phyloP scores from a whole-genome alignment of 2,113 vertebrate species.

The Heterocephalus glaber region DNA sequence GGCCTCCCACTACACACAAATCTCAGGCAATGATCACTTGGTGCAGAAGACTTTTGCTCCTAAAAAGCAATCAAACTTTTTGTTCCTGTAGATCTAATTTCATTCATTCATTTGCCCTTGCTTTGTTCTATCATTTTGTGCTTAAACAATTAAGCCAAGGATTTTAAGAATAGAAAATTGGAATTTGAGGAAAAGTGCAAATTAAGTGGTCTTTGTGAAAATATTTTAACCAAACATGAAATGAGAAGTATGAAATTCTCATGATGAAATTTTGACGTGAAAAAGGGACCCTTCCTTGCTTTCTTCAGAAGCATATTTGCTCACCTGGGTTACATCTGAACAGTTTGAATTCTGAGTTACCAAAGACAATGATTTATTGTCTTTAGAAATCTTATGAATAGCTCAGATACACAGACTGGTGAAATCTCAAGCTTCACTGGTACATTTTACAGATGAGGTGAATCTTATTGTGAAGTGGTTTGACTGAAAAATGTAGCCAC shows the following conservation, averaged over 20 bases:
- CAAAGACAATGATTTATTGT: neutral
- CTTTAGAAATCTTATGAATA: neutral
- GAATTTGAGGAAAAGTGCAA: neutral
- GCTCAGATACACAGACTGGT: neutral
- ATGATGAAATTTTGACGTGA: neutral
- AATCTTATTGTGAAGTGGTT: conserved; percentile 24
- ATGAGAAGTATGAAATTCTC: neutral
- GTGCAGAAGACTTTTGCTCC: neutral
- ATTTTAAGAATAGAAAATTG: conserved; percentile 35
- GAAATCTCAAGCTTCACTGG: neutral
- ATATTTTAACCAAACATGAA: conserved; percentile 8
- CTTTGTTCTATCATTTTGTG: neutral
- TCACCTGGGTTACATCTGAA: conserved; percentile 27
- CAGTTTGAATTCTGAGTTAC: neutral
- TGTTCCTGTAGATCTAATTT: neutral
- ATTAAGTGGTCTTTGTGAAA: conserved; percentile 12
- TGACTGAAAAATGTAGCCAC: conserved; percentile 21
- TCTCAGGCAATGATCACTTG: neutral
- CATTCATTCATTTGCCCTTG: neutral
- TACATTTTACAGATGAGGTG: conserved; percentile 25
- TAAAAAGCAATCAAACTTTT: neutral
- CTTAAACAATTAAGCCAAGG: neutral
- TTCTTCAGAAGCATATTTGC: neutral
- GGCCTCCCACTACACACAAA: neutral
- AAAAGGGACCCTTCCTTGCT: neutral